Percentiles rank a stretch among this genome's conserved stretches.
These are phyloP conservation scores for Megastigmus dorsalis DNA, from an alignment of 2,888 invertebrate genomes.

Conservation along the genomic window DNA sequence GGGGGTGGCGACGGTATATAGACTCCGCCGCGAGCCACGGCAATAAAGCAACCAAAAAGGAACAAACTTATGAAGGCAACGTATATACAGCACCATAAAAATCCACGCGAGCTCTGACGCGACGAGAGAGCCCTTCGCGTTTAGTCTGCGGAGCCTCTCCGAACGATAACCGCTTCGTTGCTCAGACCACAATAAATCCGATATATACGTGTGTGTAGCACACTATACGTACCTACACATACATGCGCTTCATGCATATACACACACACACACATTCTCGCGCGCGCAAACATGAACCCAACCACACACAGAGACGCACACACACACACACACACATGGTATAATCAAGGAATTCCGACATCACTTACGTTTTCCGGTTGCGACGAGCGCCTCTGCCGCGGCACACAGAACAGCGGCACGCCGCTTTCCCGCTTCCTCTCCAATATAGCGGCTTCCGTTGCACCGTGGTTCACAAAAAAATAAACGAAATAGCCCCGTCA, in stretches of 20 bases:
- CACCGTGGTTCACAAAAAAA: slow-evolving; percentile 26
- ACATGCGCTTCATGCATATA: too few species aligned
- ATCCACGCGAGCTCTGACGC: not conserved
- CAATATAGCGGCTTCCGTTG: slow-evolving; percentile 70
- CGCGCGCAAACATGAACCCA: not conserved
- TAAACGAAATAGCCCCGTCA: too few species aligned
- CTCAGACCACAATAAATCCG: not conserved
- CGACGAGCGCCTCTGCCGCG: slow-evolving; percentile 78
- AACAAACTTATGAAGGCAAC: too few species aligned
- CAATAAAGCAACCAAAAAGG: too few species aligned
- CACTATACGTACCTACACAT: not conserved
- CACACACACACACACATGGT: not conserved
- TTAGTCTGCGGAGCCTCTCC: not conserved
- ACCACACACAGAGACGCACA: not conserved
- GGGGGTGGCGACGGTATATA: too few species aligned
- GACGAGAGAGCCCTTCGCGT: not conserved
- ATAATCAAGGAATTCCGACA: slow-evolving; percentile 38
- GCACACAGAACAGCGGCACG: slow-evolving; percentile 79
- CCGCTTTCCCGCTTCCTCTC: slow-evolving; percentile 74
- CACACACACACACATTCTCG: not conserved
- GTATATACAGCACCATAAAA: too few species aligned
- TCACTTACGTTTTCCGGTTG: slow-evolving; percentile 77
- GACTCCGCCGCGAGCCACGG: too few species aligned
- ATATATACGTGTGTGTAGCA: too few species aligned
- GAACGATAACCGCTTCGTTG: not conserved